Evolutionary conservation across 2,797 vertebrate genomes (phyloP), one percentile per base, ranked within the genome.

Genomic region (Acanthiza pusilla): DNA sequence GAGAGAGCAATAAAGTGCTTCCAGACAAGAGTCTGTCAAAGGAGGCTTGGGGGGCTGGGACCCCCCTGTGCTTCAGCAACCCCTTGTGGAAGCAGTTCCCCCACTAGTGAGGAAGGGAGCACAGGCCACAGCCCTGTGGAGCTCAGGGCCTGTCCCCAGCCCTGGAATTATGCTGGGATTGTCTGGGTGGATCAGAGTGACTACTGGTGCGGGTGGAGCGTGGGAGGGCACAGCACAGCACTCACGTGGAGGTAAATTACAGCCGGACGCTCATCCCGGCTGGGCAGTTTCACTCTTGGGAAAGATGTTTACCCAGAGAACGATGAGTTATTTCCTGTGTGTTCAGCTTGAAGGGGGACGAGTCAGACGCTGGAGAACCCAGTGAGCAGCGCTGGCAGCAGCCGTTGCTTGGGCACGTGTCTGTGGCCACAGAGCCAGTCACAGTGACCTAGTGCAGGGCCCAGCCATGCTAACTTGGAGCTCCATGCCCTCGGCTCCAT

Each of bases 301-400:
- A 94, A 96, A 96, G 73, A 68, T 65, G 91, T 87, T 92, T 94
- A 92, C 55, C 17, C 29, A 3, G 10, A 36, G 75, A 58, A 36
- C 1, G 65, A 58, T 79, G 89, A 89, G 89, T 61, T 88, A 91
- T 81, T 89, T 96, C 94, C 96, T 91, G 89, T 36, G 45, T 76
- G 80, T 20, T 50, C 34, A 21, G 53, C 3, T 29, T 50, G 36
- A 77, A 73, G 74, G 65, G 25, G 45, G 60, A 58, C 4, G 0
- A 38, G 60, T 57, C 3, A 4, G 70, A 32, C 0, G 8, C 58
- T 4, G 3, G 21, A 51, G 93, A 16, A 5, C 65, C 74, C 71
- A 51, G 21, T 21, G 36, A 88, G 57, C 81, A 8, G 8, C 0
- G 1, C 70, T 62, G 62, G 79, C 74, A 71, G 51, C 47, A 60